Conservation (phyloP, 2,888 invertebrate genomes). For the Dryococelus australis region DNA sequence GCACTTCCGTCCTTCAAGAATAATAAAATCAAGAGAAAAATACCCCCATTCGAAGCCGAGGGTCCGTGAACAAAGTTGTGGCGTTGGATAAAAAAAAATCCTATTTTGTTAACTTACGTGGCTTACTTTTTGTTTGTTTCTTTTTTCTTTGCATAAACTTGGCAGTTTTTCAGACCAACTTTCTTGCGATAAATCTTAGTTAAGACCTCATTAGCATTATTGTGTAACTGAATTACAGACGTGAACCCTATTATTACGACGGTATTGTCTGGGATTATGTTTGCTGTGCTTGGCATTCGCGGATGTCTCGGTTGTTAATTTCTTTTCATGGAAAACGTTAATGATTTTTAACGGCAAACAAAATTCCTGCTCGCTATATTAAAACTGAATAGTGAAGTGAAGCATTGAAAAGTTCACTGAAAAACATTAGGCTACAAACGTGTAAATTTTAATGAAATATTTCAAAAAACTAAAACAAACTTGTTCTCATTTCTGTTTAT, state of each 20-base stretch:
- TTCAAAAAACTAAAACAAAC: no score
- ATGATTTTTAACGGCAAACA: no score
- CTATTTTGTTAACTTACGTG: slow-evolving; percentile 1
- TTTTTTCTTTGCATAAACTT: background rate
- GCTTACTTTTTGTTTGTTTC: background rate
- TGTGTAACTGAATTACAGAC: background rate
- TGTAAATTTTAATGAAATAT: no score
- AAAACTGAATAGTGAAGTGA: no score
- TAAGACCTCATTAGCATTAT: slow-evolving; percentile 10
- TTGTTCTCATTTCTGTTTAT: no score
- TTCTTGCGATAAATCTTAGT: background rate
- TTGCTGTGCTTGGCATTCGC: background rate
- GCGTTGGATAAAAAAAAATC: background rate
- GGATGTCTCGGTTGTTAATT: background rate
- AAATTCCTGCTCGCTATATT: no score
- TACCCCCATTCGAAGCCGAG: background rate
- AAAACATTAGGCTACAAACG: no score
- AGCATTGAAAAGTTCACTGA: no score
- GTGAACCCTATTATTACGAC: background rate
- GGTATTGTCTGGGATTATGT: background rate
- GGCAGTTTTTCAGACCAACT: slow-evolving; percentile 1
- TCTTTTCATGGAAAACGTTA: background rate
- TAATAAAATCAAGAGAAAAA: slow-evolving; percentile 16
- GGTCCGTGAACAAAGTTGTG: background rate
- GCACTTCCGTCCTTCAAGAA: background rate